phyloP scores from a whole-genome alignment of 1,140 invertebrate genomes.

The Trachymyrmex septentrionalis region DNA sequence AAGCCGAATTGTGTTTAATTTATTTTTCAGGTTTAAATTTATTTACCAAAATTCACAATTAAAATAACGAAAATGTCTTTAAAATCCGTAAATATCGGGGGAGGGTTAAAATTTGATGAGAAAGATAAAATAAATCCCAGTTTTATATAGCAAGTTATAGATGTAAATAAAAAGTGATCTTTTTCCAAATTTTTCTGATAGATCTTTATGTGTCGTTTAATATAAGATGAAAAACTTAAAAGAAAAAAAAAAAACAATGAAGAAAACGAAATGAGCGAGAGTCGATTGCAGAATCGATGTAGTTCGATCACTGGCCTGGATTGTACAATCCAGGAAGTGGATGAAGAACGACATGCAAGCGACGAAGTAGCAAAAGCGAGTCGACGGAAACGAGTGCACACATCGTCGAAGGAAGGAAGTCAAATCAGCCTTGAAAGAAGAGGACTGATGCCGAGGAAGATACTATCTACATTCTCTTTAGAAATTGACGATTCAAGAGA shows the following conservation, averaged over 20 bases:
- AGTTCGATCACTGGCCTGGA: slow-evolving; percentile 44
- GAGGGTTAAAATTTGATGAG: not conserved
- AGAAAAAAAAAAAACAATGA: not conserved
- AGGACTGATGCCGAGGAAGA: slow-evolving; percentile 25
- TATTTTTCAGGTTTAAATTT: too few relatives aligned
- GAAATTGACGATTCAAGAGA: slow-evolving; percentile 59
- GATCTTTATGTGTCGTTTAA: not conserved
- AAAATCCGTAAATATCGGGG: too few relatives aligned
- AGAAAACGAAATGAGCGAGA: not conserved
- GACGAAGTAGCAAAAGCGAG: slow-evolving; percentile 40
- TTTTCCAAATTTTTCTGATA: not conserved
- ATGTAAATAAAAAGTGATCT: not conserved
- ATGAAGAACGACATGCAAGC: slow-evolving; percentile 49
- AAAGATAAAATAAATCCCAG: not conserved
- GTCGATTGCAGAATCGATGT: not conserved
- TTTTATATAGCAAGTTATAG: not conserved
- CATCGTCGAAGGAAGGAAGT: slow-evolving; percentile 31
- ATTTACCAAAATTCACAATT: too few relatives aligned
- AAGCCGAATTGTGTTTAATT: too few relatives aligned
- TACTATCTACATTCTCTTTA: slow-evolving; percentile 55
- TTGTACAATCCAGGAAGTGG: slow-evolving; percentile 56
- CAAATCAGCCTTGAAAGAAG: slow-evolving; percentile 46
- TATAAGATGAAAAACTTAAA: not conserved
- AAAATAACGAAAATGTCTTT: too few relatives aligned
- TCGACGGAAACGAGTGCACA: slow-evolving; percentile 26